Conservation (phyloP, 1,140 invertebrate genomes). For the Odontomachus brunneus region DNA sequence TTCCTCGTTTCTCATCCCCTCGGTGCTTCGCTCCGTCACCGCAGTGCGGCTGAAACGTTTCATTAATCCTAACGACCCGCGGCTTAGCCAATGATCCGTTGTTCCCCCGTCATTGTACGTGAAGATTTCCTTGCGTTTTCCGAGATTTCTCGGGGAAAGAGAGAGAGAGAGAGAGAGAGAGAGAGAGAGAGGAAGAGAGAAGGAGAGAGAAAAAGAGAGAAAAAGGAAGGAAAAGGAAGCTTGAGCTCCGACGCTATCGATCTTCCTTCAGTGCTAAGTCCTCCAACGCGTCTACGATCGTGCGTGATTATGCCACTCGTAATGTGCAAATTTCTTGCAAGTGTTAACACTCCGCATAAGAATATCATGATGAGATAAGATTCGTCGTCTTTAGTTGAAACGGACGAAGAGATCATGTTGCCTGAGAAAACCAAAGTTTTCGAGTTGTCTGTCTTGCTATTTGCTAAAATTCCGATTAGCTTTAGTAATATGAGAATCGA, state of each 20-base stretch:
- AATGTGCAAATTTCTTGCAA: slow-evolving; percentile 9
- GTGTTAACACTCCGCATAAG: neutral
- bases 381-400: neutral
- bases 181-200: neutral
- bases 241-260: slow-evolving; percentile 32
- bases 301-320: slow-evolving; percentile 33
- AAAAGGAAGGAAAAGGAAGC: neutral
- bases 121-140: slow-evolving; percentile 53
- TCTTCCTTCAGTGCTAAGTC: slow-evolving; percentile 47
- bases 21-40: slow-evolving; percentile 22
- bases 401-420: neutral
- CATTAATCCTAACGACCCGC: slow-evolving; percentile 68
- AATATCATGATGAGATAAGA: neutral
- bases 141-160: slow-evolving; percentile 36
- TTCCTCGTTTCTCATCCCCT: slow-evolving; percentile 46
- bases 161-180: neutral
- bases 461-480: neutral
- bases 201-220: slow-evolving; percentile 7
- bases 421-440: neutral
- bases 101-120: slow-evolving; percentile 58
- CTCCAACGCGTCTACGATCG: slow-evolving; percentile 35
- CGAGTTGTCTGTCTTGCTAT: neutral
- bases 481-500: no score
- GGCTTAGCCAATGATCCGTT: slow-evolving; percentile 63
- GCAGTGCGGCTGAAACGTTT: slow-evolving; percentile 66